These are phyloP conservation scores for Eunapius fragilis DNA, from an alignment of 37 sponge, comb jelly and placozoan genomes.

Conservation along the genomic window DNA sequence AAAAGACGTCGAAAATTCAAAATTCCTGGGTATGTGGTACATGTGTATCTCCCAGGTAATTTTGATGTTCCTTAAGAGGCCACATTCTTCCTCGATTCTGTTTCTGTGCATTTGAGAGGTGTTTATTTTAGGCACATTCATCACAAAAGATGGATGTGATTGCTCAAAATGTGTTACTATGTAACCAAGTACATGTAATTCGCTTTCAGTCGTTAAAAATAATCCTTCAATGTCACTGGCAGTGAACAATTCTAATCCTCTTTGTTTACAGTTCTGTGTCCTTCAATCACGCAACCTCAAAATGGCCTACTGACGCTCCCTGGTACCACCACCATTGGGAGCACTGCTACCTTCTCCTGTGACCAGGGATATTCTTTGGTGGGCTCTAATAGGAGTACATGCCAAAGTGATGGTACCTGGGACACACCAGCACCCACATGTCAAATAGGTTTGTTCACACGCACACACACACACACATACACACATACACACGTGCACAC, in stretches of 20 bases:
- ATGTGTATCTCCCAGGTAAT: too few species aligned
- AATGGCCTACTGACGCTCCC: not conserved
- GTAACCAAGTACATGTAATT: not conserved
- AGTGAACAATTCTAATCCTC: not conserved
- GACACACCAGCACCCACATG: not conserved
- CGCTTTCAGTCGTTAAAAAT: not conserved
- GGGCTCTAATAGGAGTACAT: not conserved
- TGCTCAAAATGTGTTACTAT: too few species aligned
- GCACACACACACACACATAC: too few species aligned
- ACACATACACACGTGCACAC: too few species aligned
- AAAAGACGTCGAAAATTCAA: too few species aligned
- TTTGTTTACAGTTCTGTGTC: not conserved
- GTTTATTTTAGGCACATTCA: too few species aligned
- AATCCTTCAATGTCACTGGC: not conserved
- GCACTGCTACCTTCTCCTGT: not conserved
- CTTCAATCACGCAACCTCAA: not conserved
- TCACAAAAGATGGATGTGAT: too few species aligned
- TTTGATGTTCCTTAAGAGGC: too few species aligned
- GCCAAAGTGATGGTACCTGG: not conserved
- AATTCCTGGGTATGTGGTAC: too few species aligned
- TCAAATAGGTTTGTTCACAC: not conserved
- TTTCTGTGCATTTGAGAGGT: too few species aligned
- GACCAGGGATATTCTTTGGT: not conserved
- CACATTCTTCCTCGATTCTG: too few species aligned
- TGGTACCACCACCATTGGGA: not conserved